Evolutionary conservation across 2,113 vertebrate genomes (phyloP).

Genomic region (Procavia capensis): DNA sequence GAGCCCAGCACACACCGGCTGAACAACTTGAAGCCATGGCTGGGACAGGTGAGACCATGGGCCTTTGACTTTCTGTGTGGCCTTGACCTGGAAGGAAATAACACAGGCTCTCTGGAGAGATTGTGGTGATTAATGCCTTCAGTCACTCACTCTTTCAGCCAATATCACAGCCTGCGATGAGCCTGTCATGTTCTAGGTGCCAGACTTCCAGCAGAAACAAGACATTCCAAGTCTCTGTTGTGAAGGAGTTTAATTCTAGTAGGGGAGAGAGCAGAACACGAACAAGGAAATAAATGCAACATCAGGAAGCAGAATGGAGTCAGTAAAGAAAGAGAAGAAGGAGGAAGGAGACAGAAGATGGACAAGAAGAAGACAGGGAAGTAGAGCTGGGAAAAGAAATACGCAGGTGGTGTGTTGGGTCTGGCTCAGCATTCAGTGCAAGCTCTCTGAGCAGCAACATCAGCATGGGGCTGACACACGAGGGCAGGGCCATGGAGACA

Average conservation of each 20-base stretch:
- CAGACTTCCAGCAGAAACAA: not conserved
- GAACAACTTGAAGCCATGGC: not conserved
- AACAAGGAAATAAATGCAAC: not conserved
- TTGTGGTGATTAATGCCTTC: not conserved
- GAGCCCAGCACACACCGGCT: not conserved
- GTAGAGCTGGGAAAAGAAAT: not conserved
- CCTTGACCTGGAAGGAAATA: not conserved
- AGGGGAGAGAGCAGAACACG: not conserved
- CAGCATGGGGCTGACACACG: not conserved
- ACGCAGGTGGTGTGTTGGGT: no score
- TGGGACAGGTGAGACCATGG: not conserved
- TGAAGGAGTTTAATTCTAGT: not conserved
- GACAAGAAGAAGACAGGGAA: not conserved
- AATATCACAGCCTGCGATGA: not conserved
- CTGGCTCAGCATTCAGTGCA: not conserved
- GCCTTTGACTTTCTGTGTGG: not conserved
- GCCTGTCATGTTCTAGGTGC: not conserved
- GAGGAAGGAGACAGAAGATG: no score
- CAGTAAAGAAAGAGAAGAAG: not conserved
- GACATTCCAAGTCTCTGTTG: not conserved
- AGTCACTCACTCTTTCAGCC: not conserved
- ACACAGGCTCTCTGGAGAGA: not conserved
- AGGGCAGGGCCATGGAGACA: fast-evolving
- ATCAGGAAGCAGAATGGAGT: not conserved
- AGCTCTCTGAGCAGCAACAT: not conserved